phyloP scores from a whole-genome alignment of 2,113 vertebrate genomes.

The Campylorhamphus procurvoides region DNA sequence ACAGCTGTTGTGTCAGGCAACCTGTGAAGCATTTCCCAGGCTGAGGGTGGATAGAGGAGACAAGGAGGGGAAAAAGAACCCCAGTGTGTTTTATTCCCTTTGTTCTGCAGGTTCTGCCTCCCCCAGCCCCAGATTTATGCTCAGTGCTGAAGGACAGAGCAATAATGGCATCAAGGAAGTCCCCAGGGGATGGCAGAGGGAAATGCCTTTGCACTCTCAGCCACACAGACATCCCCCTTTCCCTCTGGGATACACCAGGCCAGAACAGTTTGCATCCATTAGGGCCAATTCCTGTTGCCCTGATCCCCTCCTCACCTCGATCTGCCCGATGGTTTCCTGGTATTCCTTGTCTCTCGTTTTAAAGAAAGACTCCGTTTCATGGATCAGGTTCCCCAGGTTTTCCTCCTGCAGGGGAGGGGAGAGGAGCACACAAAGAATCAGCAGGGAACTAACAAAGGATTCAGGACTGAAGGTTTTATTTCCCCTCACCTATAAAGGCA shows the following conservation, averaged over 20 bases:
- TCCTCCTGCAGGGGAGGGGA: conserved; percentile 80
- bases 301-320: conserved; percentile 82
- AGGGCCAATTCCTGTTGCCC: neutral
- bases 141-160: neutral
- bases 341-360: conserved; percentile 96
- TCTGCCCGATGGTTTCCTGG: conserved; percentile 95
- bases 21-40: neutral
- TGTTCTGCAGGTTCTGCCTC: neutral
- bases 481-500: neutral
- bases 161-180: neutral
- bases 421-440: neutral
- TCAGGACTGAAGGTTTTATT: neutral
- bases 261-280: neutral
- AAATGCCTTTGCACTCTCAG: neutral
- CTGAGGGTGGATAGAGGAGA: neutral
- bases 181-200: neutral
- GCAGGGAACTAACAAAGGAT: neutral
- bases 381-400: conserved; percentile 92
- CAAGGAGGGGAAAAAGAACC: neutral
- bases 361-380: conserved; percentile 95
- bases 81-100: neutral
- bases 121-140: neutral
- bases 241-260: neutral
- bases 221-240: neutral
- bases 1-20: neutral